Conservation (phyloP, 2,797 vertebrate genomes). For the Eospalax fontanierii region DNA sequence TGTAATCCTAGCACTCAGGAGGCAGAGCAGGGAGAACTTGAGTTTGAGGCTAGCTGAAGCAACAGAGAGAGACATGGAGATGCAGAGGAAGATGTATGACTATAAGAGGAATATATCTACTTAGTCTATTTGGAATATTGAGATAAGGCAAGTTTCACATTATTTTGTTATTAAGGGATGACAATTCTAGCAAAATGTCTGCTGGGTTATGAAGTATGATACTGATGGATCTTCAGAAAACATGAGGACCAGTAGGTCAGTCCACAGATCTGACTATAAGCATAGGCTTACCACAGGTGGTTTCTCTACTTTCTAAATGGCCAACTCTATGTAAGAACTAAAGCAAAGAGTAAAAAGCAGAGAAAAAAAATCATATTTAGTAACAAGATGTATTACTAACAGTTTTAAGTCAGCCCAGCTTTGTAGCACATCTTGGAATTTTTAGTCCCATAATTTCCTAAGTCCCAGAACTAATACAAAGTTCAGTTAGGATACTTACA, state of each 20-base stretch:
- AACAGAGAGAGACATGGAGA: neutral
- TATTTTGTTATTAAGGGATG: neutral
- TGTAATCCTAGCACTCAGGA: neutral
- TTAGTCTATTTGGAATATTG: neutral
- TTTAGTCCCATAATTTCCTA: neutral
- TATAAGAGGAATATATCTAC: neutral
- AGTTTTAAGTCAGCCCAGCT: neutral
- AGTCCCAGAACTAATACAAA: conserved; percentile 21
- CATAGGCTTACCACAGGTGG: neutral
- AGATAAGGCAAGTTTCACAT: neutral
- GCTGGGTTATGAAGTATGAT: neutral
- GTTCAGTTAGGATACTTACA: neutral
- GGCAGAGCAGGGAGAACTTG: neutral
- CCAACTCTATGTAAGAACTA: neutral
- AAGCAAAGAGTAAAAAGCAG: neutral
- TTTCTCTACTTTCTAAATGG: neutral
- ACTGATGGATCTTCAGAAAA: neutral
- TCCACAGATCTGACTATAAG: neutral
- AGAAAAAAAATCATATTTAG: neutral
- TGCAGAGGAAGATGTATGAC: neutral
- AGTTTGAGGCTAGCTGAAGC: neutral
- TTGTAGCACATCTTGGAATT: neutral
- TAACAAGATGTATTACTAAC: neutral
- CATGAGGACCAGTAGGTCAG: neutral
- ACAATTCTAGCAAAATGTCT: neutral